A percentile compares a stretch with the other conserved stretches of the same genome.
Conservation (phyloP, 1,140 invertebrate species). For the Colletes latitarsis region DNA sequence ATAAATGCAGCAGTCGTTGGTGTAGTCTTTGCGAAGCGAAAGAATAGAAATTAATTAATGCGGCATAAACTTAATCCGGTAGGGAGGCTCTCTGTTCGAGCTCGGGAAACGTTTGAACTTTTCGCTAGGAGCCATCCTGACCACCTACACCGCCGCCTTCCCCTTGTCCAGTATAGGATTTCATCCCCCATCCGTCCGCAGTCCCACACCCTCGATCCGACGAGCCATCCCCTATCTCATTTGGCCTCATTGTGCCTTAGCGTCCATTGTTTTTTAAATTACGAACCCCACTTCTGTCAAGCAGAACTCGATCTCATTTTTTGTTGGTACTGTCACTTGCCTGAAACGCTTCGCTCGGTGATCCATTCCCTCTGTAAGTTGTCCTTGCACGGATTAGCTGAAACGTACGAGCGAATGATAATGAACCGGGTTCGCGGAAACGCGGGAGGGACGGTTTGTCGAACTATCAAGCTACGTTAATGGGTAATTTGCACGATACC, state of each 20-base stretch:
- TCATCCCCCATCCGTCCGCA: constrained; percentile 69
- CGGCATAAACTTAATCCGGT: constrained; percentile 38
- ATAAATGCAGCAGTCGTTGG: neutral
- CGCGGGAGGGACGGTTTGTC: constrained; percentile 17
- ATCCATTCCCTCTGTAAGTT: constrained; percentile 48
- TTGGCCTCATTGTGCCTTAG: constrained; percentile 80
- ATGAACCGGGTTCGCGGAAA: constrained; percentile 41
- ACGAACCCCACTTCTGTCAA: constrained; percentile 77
- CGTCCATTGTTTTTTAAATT: constrained; percentile 81
- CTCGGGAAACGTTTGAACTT: constrained; percentile 73
- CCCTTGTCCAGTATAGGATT: constrained; percentile 79
- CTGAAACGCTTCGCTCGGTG: constrained; percentile 72
- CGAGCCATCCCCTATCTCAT: constrained; percentile 79
- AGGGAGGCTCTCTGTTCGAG: constrained; percentile 56
- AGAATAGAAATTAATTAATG: constrained; percentile 51
- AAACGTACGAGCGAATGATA: constrained; percentile 56
- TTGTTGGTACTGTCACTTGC: constrained; percentile 75
- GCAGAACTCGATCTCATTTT: constrained; percentile 78
- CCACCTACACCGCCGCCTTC: constrained; percentile 67
- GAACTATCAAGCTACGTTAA: constrained; percentile 48
- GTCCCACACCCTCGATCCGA: constrained; percentile 66
- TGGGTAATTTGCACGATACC: constrained; percentile 39
- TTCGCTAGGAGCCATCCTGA: constrained; percentile 72
- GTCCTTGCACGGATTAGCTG: constrained; percentile 54
- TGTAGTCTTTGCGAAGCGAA: neutral